Base-by-base conservation (phyloP, 2,797 vertebrate species). In the Novumbra hubbsi region DNA sequence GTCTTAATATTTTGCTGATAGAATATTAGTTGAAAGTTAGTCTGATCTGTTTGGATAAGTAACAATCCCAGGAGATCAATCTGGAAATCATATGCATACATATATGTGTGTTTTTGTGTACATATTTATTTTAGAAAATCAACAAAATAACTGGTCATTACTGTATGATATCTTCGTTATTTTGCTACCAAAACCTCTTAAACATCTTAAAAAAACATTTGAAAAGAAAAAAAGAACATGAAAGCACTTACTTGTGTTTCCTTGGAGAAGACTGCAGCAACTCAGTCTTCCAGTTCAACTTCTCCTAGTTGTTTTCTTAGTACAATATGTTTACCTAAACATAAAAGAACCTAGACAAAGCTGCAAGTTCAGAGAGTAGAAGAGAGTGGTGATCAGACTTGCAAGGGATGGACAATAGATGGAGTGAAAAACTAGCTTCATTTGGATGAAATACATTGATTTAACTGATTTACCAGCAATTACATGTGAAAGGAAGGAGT, bases 381-480 rank as follows among this genome's bases (percentile, higher is more conserved):
- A 68, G 67, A 68, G 67, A 68, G 67, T 24, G 21, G 45, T 41
- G 24, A 21, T 24, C 19, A 57, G 50, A 70, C 17, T n/a, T 50
- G 70, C 80, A 57, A 34, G 45, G 34, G 2, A 50, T 63, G 48
- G 65, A 69, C 71, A 79, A 21, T 21, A 24, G 48, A 63, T 72
- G 80, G 79, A 62, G 75, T 74, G 68, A 66, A 38, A 38, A 60
- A 64, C 65, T 69, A 57, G 70, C 75, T 32, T 15, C 52, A 50
- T 30, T 71, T 63, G 71, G 78, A 71, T 72, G 71, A 90, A 78
- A 82, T 6, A 72, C 73, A 84, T 80, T 90, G 82, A 90, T 87
- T 90, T 82, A 77, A 74, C 80, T 76, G 80, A 80, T 76, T 81
- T 82, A 68, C 74, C 72, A 71, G 76, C 75, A 88, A 84, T 88